Percentiles rank a stretch among this genome's conserved stretches.
Conservation (phyloP, 2,113 vertebrate genomes). For the Panurus biarmicus region DNA sequence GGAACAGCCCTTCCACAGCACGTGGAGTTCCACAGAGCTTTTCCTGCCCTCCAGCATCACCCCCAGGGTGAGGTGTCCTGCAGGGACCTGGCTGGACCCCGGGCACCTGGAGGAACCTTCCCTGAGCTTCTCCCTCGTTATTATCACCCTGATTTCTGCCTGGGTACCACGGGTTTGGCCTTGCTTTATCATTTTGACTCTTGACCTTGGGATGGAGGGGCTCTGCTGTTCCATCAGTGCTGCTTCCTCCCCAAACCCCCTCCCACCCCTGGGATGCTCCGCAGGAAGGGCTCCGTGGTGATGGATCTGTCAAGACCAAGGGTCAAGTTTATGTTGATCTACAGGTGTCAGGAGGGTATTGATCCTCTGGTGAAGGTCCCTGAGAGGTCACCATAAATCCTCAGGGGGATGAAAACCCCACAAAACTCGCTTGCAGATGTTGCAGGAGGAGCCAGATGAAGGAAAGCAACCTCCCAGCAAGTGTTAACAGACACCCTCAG, state of each 20-base stretch:
- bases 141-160: neutral
- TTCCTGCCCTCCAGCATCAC: neutral
- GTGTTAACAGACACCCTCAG: neutral
- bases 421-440: neutral
- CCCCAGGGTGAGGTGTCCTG: accelerated
- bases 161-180: accelerated
- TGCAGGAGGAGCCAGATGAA: constrained; percentile 24
- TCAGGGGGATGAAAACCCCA: constrained; percentile 5
- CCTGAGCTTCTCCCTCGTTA: accelerated
- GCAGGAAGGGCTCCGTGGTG: neutral
- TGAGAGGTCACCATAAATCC: constrained; percentile 30
- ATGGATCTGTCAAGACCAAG: constrained; percentile 47
- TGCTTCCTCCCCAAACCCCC: neutral
- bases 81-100: neutral
- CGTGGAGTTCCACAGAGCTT: neutral
- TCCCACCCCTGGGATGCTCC: neutral
- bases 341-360: constrained; percentile 46
- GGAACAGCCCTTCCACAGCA: neutral
- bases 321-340: constrained; percentile 70
- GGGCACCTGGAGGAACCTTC: neutral
- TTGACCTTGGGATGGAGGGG: constrained; percentile 2
- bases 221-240: neutral
- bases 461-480: neutral
- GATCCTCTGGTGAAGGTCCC: constrained; percentile 37
- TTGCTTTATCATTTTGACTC: constrained; percentile 48